Conservation (phyloP, 2,888 invertebrate genomes). For the Dendrolimus pini region DNA sequence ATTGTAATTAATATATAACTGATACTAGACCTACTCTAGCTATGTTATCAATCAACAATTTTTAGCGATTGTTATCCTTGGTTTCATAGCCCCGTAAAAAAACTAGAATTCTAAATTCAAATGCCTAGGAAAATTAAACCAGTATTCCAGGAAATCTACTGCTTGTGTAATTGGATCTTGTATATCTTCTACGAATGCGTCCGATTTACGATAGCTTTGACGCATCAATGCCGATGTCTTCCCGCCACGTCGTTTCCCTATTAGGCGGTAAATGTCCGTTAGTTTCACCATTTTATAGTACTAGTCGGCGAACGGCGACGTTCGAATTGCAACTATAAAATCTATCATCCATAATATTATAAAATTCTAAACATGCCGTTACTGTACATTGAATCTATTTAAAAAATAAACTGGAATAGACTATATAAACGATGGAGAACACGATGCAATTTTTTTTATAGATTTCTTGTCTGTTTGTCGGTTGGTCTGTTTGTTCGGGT, state of each 20-base stretch:
- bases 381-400: too few relatives aligned
- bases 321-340: background rate
- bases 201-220: background rate
- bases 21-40: too few relatives aligned
- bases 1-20: too few relatives aligned
- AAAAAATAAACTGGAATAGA: too few relatives aligned
- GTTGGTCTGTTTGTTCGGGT: too few relatives aligned
- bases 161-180: background rate
- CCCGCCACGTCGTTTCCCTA: background rate
- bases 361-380: too few relatives aligned
- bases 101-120: background rate
- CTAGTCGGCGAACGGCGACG: background rate
- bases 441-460: too few relatives aligned
- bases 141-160: background rate
- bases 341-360: background rate
- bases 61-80: too few relatives aligned
- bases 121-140: background rate
- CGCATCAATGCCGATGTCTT: background rate
- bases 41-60: too few relatives aligned
- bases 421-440: too few relatives aligned
- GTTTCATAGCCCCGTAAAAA: too few relatives aligned
- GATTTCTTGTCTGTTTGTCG: too few relatives aligned
- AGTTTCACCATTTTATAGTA: background rate
- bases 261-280: constrained; percentile 1
- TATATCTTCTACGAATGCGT: background rate